Evolutionary conservation across 2,113 vertebrate species (phyloP).

Genomic region (Paraplagusia blochii): DNA sequence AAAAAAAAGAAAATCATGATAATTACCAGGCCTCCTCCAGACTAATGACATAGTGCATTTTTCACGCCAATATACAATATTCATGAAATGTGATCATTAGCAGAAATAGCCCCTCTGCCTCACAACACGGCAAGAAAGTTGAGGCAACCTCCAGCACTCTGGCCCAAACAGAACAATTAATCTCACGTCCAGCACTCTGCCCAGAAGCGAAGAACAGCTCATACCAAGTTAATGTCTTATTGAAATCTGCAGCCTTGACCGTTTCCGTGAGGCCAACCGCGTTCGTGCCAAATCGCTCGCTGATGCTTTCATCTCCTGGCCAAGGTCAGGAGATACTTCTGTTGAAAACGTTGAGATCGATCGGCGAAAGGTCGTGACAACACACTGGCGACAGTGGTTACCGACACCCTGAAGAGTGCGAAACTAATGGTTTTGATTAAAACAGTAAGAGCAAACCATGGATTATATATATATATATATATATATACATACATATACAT

Average conservation of each 20-base stretch:
- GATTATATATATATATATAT: no score
- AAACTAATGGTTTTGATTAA: no score
- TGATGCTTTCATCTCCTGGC: constrained; percentile 58
- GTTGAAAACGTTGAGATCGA: constrained; percentile 63
- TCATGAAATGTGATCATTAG: no score
- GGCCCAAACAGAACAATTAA: constrained; percentile 37
- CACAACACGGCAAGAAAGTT: no score
- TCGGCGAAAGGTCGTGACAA: constrained; percentile 59
- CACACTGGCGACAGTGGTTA: constrained; percentile 40
- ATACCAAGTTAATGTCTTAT: constrained; percentile 30
- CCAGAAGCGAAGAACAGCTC: constrained; percentile 27
- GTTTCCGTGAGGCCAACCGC: constrained; percentile 32
- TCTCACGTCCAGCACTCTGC: constrained; percentile 28
- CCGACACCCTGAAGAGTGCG: constrained; percentile 1
- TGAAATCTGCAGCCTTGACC: constrained; percentile 51
- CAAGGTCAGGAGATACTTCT: constrained; percentile 64
- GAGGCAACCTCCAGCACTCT: constrained; percentile 6
- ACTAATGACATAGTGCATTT: background rate
- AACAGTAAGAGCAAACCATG: no score
- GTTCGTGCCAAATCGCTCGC: constrained; percentile 59
- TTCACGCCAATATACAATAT: no score
- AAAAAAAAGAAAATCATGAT: background rate
- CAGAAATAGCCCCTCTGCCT: no score
- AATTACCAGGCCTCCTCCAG: no score
- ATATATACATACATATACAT: no score